Evolutionary conservation across 1,140 invertebrate genomes (phyloP), one percentile per base, ranked within the genome.

Genomic region (Magallana ariakensis): DNA sequence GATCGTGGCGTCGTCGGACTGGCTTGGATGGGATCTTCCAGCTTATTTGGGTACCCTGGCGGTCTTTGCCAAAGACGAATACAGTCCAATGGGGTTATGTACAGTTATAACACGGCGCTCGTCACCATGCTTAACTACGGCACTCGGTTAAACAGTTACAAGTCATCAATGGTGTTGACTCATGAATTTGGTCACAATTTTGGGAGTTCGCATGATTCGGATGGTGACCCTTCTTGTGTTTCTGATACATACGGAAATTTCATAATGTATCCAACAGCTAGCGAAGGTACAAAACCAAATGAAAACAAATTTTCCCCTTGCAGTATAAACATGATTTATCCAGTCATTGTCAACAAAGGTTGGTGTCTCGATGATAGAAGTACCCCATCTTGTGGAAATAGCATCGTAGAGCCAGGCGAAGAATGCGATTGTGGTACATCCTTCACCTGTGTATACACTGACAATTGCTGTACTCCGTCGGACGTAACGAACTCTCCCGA

Each of bases 171-270:
- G 5, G 90, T 90, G 5, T 22, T 93, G 16, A 86, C 91, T 0
- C 93, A 94, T 87, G 93, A 94, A 88, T 81, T 93, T 10, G 93
- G 93, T 46, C 93, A 94, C 87, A 91, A 85, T 85, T 93, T 94
- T 88, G 93, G 93, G 22, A 91, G 90, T 84, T 46, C 57, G 15
- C 93, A 94, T 85, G 93, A 94, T 84, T 33, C 62, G 26, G 33
- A 33, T 2, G 55, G 33, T 10, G 60, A 91, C 19, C 3, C n/a
- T n/a, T 26, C 54, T 10, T 93, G 92, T 83, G 26, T 87, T 16
- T 90, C 91, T 16, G 85, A 70, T 1, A 46, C 83, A 10, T 85
- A 88, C 56, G 92, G 93, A 1, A 92, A 93, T 66, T 94, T 87
- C 87, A 86, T 94, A 54, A 94, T 94, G 93, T 89, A 90, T 85